These are phyloP conservation scores for Rhinichthys osculus DNA, from an alignment of 2,797 vertebrate genomes.

Conservation along the genomic window DNA sequence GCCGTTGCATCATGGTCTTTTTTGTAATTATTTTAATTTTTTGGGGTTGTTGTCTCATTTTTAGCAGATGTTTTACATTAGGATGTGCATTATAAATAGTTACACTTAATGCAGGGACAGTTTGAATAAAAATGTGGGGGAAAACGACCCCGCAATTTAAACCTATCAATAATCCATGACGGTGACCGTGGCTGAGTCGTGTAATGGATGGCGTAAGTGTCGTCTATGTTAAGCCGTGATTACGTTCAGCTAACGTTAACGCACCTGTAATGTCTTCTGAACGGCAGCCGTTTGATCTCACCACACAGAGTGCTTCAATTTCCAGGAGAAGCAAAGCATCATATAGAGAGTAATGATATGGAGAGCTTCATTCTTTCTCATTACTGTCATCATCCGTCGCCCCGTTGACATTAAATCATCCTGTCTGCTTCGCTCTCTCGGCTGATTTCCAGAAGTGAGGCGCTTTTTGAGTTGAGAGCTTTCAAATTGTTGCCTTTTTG, in stretches of 20 bases:
- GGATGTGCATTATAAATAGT: neutral
- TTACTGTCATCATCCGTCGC: conserved; percentile 10
- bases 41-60: neutral
- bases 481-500: conserved; percentile 13
- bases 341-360: neutral
- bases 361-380: neutral
- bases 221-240: neutral
- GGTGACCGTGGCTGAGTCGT: neutral
- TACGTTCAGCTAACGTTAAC: neutral
- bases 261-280: neutral
- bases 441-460: neutral
- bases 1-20: neutral
- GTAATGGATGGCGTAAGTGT: neutral
- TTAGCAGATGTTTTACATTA: neutral
- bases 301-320: neutral
- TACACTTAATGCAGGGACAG: neutral
- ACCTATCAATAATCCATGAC: neutral
- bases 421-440: neutral
- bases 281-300: neutral
- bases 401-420: conserved; percentile 11
- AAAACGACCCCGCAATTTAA: neutral
- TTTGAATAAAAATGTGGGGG: neutral
- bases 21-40: too few species aligned
- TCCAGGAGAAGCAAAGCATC: neutral
- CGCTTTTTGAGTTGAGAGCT: neutral